Conservation (phyloP, 2,113 vertebrate genomes). For the Platycercus adscitus region DNA sequence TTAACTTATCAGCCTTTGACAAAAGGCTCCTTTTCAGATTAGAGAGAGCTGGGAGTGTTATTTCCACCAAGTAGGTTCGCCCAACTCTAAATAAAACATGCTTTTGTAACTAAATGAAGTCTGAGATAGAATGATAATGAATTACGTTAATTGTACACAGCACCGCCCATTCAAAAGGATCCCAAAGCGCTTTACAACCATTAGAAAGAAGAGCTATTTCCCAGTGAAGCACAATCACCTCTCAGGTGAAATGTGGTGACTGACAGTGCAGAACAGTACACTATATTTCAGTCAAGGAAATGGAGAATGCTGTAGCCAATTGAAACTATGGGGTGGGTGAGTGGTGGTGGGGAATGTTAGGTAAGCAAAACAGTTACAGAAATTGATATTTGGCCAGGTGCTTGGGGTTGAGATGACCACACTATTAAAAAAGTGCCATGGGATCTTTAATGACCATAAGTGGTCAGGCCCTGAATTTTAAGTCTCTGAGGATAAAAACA, state of each 20-base stretch:
- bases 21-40: not conserved
- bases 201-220: conserved; percentile 59
- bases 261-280: conserved; percentile 53
- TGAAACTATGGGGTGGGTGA: conserved; percentile 67
- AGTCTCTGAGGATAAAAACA: conserved; percentile 65
- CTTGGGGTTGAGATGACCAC: conserved; percentile 39
- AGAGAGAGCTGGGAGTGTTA: not conserved
- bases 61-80: conserved; percentile 30
- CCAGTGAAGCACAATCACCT: conserved; percentile 53
- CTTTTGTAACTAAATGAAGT: not conserved
- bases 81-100: conserved; percentile 68
- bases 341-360: conserved; percentile 60
- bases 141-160: not conserved
- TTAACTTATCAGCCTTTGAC: not conserved
- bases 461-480: conserved; percentile 48
- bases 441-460: conserved; percentile 63
- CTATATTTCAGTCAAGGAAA: conserved; percentile 53
- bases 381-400: conserved; percentile 46
- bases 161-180: conserved; percentile 58
- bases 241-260: conserved; percentile 50
- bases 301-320: conserved; percentile 72
- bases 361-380: conserved; percentile 49
- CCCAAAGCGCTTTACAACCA: conserved; percentile 70
- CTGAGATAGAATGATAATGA: not conserved
- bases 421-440: conserved; percentile 64